Evolutionary conservation across 2,888 invertebrate genomes (phyloP).

Genomic region (Eristalinus aeneus): DNA sequence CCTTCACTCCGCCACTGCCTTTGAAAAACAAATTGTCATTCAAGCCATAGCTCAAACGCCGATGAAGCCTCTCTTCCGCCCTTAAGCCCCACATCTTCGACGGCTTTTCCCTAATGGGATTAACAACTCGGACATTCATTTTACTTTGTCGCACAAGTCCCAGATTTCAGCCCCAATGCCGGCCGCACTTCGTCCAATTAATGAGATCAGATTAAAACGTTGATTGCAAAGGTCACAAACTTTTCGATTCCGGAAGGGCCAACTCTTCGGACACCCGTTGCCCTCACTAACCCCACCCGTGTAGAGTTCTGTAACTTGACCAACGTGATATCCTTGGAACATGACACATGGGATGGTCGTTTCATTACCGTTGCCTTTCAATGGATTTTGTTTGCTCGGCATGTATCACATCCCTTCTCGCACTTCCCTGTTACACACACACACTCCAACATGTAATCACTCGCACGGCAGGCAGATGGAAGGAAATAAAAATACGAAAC

Average conservation of each 20-base stretch:
- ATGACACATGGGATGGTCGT: not conserved
- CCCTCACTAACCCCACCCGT: not conserved
- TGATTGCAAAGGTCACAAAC: constrained; percentile 14
- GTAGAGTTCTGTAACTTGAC: not conserved
- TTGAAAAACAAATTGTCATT: not conserved
- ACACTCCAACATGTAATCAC: not conserved
- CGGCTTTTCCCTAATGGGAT: not conserved
- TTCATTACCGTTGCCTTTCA: not conserved
- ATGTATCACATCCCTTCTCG: not conserved
- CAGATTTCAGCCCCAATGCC: not conserved
- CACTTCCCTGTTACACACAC: too few relatives aligned
- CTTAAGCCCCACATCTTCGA: not conserved
- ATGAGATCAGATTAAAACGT: constrained; percentile 34
- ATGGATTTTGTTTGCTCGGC: not conserved
- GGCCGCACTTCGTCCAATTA: not conserved
- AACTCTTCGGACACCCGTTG: not conserved
- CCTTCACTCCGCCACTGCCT: not conserved
- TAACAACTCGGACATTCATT: not conserved
- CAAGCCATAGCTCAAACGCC: not conserved
- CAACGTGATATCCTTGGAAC: not conserved
- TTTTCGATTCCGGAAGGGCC: not conserved
- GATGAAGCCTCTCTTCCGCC: not conserved
- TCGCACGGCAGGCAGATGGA: not conserved
- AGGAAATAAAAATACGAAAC: not conserved
- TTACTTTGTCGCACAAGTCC: not conserved